phyloP scores from a whole-genome alignment of 2,113 vertebrate species.

The Carettochelys insculpta region DNA sequence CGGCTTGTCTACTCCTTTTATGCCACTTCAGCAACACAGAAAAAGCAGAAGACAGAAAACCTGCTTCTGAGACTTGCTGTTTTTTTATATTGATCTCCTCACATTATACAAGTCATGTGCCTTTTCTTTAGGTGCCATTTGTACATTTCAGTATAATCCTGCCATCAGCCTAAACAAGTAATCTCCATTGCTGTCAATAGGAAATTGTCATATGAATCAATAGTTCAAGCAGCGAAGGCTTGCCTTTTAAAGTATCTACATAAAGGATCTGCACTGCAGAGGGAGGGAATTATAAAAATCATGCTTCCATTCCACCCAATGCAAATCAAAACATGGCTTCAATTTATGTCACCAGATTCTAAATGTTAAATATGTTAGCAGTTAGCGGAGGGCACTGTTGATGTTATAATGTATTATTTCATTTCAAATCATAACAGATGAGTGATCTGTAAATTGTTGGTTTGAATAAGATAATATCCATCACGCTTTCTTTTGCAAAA shows the following conservation, averaged over 20 bases:
- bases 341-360: not conserved
- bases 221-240: not conserved
- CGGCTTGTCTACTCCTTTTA: not conserved
- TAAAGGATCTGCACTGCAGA: not conserved
- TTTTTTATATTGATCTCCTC: not conserved
- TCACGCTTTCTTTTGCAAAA: slow-evolving; percentile 29
- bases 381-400: slow-evolving; percentile 8
- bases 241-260: not conserved
- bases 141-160: slow-evolving; percentile 21
- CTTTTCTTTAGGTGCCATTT: slow-evolving; percentile 35
- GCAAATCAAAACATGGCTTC: slow-evolving; percentile 28
- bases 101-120: not conserved
- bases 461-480: slow-evolving; percentile 39
- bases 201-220: slow-evolving; percentile 44
- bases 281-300: not conserved
- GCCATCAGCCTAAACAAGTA: slow-evolving; percentile 26
- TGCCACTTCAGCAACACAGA: not conserved
- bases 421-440: slow-evolving; percentile 52
- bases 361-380: slow-evolving; percentile 17
- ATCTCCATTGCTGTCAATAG: slow-evolving; percentile 48
- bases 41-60: not conserved
- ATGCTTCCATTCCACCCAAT: not conserved
- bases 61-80: not conserved
- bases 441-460: slow-evolving; percentile 43
- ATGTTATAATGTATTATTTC: not conserved